These are phyloP conservation scores for Mimas tiliae DNA, from an alignment of 2,888 invertebrate genomes.

Conservation along the genomic window DNA sequence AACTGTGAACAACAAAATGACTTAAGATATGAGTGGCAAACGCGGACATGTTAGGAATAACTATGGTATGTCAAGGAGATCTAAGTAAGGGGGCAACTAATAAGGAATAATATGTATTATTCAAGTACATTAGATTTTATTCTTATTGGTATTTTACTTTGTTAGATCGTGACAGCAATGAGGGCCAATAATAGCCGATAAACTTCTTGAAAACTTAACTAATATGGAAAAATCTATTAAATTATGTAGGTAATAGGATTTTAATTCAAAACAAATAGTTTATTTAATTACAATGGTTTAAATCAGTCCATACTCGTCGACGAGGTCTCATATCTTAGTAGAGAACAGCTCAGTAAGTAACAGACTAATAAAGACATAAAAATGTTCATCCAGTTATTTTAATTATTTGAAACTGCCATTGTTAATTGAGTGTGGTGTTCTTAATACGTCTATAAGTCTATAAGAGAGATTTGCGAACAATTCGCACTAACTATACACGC, in stretches of 20 bases:
- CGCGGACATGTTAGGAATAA: slow-evolving; percentile 9
- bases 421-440: slow-evolving; percentile 36
- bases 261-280: too few relatives aligned
- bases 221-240: too few relatives aligned
- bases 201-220: too few relatives aligned
- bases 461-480: slow-evolving; percentile 39
- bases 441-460: neutral
- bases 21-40: slow-evolving; percentile 32
- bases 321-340: slow-evolving; percentile 13
- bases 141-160: neutral
- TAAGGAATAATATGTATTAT: neutral
- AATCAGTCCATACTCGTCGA: neutral
- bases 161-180: too few relatives aligned
- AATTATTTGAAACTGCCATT: slow-evolving; percentile 47
- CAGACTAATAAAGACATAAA: slow-evolving; percentile 25
- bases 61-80: neutral
- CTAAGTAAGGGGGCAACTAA: neutral
- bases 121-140: neutral
- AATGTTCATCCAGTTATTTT: slow-evolving; percentile 37
- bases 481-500: neutral
- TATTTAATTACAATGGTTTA: too few relatives aligned
- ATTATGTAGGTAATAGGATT: too few relatives aligned
- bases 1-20: slow-evolving; percentile 13
- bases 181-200: too few relatives aligned
- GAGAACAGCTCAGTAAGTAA: slow-evolving; percentile 26